Evolutionary conservation across 2,888 invertebrate species (phyloP).

Genomic region (Heliconius charithonia): DNA sequence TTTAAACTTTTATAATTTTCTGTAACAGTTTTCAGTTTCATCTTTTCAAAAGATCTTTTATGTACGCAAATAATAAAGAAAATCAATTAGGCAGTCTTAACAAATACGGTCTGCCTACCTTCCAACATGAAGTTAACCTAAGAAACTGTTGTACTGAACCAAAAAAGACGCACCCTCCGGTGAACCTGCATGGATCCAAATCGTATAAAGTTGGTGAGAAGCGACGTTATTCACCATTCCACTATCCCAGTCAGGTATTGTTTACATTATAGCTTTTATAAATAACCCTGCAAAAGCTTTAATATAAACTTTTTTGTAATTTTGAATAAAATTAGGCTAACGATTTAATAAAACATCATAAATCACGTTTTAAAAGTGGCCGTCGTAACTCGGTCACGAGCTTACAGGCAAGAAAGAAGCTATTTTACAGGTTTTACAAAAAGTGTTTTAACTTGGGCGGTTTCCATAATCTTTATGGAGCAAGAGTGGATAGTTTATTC

Average conservation of each 20-base stretch:
- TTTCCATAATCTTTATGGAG: constrained; percentile 32
- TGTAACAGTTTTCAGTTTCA: neutral
- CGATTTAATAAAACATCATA: constrained; percentile 7
- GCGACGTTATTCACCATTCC: constrained; percentile 71
- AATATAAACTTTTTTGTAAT: neutral
- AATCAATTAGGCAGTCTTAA: neutral
- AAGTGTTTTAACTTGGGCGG: constrained; percentile 28
- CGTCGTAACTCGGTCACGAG: constrained; percentile 6
- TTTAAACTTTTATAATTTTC: neutral
- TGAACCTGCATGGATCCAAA: constrained; percentile 57
- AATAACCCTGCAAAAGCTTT: neutral
- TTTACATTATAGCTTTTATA: constrained; percentile 35
- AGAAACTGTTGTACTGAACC: constrained; percentile 25
- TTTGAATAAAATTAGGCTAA: neutral
- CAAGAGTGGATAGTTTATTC: constrained; percentile 14
- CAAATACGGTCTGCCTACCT: neutral
- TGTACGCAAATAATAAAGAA: neutral
- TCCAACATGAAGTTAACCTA: neutral
- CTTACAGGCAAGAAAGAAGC: neutral
- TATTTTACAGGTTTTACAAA: constrained; percentile 16
- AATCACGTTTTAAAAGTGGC: neutral
- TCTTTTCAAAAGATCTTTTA: neutral
- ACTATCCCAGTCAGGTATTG: constrained; percentile 66
- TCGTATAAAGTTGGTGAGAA: constrained; percentile 55
- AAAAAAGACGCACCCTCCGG: constrained; percentile 52